Evolutionary conservation across 1,140 invertebrate genomes (phyloP), one percentile per base, ranked within the genome.

Genomic region (Pomacea maculata): DNA sequence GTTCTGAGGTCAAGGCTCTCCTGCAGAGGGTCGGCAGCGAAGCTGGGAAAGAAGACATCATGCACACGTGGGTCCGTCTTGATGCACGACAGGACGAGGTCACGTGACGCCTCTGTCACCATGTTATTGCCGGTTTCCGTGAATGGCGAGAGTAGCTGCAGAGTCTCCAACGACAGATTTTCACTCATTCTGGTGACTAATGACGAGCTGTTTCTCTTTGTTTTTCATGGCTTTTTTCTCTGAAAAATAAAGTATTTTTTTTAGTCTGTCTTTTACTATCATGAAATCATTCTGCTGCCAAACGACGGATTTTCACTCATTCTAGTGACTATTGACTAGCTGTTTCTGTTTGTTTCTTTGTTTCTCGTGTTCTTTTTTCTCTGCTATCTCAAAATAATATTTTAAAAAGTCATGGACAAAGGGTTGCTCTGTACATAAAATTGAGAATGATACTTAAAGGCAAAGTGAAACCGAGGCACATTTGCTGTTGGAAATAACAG

Each of bases 131-230:
- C 85, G 15, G 84, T 77, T 12, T 64, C 64, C 52, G 85, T 76
- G 67, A 84, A 85, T 12, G 87, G 87, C 25, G 86, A 82, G 25
- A 88, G 75, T 19, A 81, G 81, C 15, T 87, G 85, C 11, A 88
- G 82, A 29, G 82, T 74, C 63, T 86, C 84, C 8, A 88, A 57
- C 15, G 82, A 82, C 15, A 85, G 79, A 11, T 83, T 80, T 25
- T 85, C 84, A 34, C 77, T 82, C 84, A 85, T 83, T 80, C 34
- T 45, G 70, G 64, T 72, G 2, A 25, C 57, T 52, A 15, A 21
- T 72, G 12, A 72, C 17, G 14, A n/a, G 68, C 34, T 45, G 34
- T 45, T 45, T 45, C 34, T 45, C 34, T 45, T 45, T 45, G 34
- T 45, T 45, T 45, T 45, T 45, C 34, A 45, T 45, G 15, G 25